phyloP scores from a whole-genome alignment of 2,113 vertebrate species.

The Henicopernis longicauda region DNA sequence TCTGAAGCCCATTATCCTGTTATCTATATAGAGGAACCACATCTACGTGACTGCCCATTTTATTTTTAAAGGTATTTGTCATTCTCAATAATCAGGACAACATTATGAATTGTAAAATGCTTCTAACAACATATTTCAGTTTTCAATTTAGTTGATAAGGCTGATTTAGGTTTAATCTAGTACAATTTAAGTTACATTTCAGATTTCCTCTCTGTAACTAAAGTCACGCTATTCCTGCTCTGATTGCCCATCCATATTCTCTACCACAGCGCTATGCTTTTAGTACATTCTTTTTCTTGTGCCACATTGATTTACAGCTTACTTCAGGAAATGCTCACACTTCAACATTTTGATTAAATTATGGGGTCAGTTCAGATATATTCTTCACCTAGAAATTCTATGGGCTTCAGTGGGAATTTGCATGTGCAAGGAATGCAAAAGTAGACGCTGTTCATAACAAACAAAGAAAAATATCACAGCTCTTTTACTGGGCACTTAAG shows the following conservation, averaged over 20 bases:
- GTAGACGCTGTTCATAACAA: accelerated
- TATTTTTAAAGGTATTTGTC: background rate
- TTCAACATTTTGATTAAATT: background rate
- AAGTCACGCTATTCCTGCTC: background rate
- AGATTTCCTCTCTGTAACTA: background rate
- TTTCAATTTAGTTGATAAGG: background rate
- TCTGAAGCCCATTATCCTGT: background rate
- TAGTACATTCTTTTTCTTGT: background rate
- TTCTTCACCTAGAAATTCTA: background rate
- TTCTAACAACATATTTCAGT: background rate
- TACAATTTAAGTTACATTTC: background rate
- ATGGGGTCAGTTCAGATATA: background rate
- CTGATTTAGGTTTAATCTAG: background rate
- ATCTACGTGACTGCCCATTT: background rate
- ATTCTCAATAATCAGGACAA: background rate
- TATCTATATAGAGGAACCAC: background rate
- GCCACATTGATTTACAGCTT: background rate
- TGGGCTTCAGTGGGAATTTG: background rate
- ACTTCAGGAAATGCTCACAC: background rate
- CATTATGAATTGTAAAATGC: background rate
- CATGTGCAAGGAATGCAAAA: background rate
- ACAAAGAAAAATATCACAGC: background rate
- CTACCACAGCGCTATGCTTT: background rate
- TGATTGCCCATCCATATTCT: background rate
- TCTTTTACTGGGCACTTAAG: background rate